Evolutionary conservation across 2,113 vertebrate genomes (phyloP).

Genomic region (Oryzias curvinotus): DNA sequence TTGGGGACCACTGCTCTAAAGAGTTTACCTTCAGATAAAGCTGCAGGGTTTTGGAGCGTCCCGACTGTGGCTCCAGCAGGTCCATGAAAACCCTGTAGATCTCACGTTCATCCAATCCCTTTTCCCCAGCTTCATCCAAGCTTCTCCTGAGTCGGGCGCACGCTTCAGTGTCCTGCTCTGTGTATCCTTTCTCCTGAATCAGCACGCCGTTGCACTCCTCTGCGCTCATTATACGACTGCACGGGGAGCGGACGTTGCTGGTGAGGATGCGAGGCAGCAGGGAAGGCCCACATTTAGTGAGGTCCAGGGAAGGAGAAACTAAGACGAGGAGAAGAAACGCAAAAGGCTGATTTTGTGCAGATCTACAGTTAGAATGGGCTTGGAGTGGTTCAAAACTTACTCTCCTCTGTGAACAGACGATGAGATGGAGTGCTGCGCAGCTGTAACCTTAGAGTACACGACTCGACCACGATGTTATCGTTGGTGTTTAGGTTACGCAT

Average conservation of each 20-base stretch:
- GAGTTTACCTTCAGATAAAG: conserved; percentile 63
- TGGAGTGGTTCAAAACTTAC: conserved; percentile 55
- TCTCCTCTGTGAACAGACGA: conserved; percentile 63
- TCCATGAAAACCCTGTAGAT: conserved; percentile 65
- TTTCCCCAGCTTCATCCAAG: conserved; percentile 74
- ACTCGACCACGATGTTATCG: conserved; percentile 92
- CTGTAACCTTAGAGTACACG: conserved; percentile 84
- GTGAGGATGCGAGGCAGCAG: conserved; percentile 82
- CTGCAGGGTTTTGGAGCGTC: conserved; percentile 65
- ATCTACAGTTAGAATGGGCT: background rate
- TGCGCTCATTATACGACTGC: conserved; percentile 61
- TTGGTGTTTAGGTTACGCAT: conserved; percentile 85
- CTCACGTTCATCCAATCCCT: conserved; percentile 75
- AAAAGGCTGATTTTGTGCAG: background rate
- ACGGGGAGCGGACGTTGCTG: conserved; percentile 65
- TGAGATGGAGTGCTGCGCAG: conserved; percentile 75
- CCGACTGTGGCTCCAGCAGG: conserved; percentile 61
- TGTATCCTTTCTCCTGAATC: conserved; percentile 67
- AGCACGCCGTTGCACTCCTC: conserved; percentile 54
- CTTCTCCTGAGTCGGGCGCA: conserved; percentile 70
- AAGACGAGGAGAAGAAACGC: conserved; percentile 1
- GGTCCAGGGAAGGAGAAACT: conserved; percentile 75
- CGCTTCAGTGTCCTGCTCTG: conserved; percentile 64
- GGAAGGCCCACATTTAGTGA: conserved; percentile 56
- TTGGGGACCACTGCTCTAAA: background rate